These are phyloP conservation scores for Hydrocynus forskahlii DNA, from an alignment of 2,797 vertebrate species.

Conservation along the genomic window DNA sequence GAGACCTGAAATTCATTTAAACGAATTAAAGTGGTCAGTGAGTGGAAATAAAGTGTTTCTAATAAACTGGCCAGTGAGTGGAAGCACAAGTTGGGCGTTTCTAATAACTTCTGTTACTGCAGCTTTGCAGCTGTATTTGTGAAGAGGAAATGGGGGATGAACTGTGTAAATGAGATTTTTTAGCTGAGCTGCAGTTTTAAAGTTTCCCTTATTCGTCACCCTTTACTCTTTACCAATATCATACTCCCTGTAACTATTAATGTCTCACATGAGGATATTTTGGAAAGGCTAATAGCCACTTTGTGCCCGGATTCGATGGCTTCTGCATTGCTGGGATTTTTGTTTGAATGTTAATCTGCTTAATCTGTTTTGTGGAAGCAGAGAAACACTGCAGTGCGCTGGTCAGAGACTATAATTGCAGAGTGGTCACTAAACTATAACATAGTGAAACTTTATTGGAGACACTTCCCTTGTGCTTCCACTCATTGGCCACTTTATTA, in stretches of 20 bases:
- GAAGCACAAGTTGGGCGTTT: not conserved
- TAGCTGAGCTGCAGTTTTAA: not conserved
- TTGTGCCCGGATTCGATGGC: not conserved
- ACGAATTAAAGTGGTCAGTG: no score
- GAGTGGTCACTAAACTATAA: not conserved
- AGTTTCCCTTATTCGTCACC: not conserved
- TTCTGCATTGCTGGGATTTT: conserved; percentile 22
- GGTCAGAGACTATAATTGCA: not conserved
- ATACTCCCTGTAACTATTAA: not conserved
- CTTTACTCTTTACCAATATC: not conserved
- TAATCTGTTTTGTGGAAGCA: conserved; percentile 9
- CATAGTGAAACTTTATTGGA: not conserved
- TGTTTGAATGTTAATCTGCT: conserved; percentile 3
- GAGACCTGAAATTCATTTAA: not conserved
- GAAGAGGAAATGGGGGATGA: no score
- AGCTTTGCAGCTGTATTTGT: no score
- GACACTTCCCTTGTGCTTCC: not conserved
- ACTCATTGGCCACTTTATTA: not conserved
- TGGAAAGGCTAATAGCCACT: not conserved
- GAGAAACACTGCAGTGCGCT: conserved; percentile 7
- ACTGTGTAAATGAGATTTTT: no score
- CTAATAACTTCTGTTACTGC: not conserved
- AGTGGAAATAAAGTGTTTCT: no score
- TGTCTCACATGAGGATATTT: conserved; percentile 4
- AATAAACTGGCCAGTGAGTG: not conserved